Base-by-base conservation (phyloP, 2,797 vertebrate genomes). In the Sebastes cheni region DNA sequence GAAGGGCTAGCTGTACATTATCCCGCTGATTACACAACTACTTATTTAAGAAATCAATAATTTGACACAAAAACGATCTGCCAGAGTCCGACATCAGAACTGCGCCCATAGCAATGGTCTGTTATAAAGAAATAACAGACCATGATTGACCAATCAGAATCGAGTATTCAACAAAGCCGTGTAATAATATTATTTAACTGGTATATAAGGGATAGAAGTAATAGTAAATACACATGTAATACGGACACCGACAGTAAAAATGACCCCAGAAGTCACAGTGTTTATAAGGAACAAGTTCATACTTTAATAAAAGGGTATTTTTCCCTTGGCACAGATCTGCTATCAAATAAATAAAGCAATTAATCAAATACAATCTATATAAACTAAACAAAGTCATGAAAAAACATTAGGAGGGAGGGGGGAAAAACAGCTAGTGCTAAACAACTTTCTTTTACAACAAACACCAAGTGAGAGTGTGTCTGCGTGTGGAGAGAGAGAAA, bases 331-430 rank as follows among this genome's bases (percentile, higher is more conserved):
- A 96, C 96, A 95, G 95, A 93, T 96, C 94, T 96, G 96, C 96
- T 96, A 95, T 95, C 92, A 96, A 97, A 96, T 96, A 96, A 96
- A 96, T 96, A 95, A 96, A 96, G 93, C 91, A 93, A 95, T 94
- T 94, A 95, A 94, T 96, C 93, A 96, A 96, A 96, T 89, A 95
- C 92, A 95, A 94, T 94, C 94, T 94, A 95, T 92, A 94, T 93
- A 90, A 92, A 94, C 95, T 95, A 96, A 96, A 95, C 91, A 95
- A 94, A 94, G 86, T 88, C 86, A 94, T 88, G 78, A 87, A 79
- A 91, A 85, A 84, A 78, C 77, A 85, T 82, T 71, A 85, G 74
- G 77, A 83, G 72, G 79, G 77, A 89, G 81, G 55, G 71, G 60
- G 22, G 29, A 6, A 46, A 56, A 86, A 88, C 84, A 83, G 77